Evolutionary conservation across 1,140 invertebrate species (phyloP).

Genomic region (Drosophila fuyamai): DNA sequence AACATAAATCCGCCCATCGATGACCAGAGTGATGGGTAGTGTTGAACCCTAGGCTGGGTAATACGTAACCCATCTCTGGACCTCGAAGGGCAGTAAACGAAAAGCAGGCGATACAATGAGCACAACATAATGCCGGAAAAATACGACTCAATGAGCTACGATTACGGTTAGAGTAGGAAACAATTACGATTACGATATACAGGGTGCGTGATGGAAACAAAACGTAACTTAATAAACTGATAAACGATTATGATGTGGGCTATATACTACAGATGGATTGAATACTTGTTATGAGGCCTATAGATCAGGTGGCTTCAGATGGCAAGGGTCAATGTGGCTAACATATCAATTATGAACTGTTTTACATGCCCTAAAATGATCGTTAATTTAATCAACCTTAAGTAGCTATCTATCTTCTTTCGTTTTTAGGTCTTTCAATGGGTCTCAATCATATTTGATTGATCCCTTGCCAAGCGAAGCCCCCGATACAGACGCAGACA

Average conservation of each 20-base stretch:
- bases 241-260: conserved; percentile 4
- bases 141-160: conserved; percentile 46
- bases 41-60: not conserved
- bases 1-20: conserved; percentile 24
- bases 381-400: too few relatives aligned
- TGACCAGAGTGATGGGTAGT: not conserved
- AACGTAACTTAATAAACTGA: conserved; percentile 27
- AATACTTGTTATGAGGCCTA: conserved; percentile 15
- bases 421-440: not conserved
- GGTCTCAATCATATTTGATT: not conserved
- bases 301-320: not conserved
- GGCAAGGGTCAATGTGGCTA: not conserved
- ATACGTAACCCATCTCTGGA: not conserved
- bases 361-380: too few relatives aligned
- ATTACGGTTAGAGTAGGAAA: conserved; percentile 34
- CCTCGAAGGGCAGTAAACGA: conserved; percentile 31
- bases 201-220: conserved; percentile 20
- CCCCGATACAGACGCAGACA: conserved; percentile 29
- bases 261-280: conserved; percentile 8
- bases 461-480: conserved; percentile 9
- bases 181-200: conserved; percentile 28
- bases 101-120: conserved; percentile 54
- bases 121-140: conserved; percentile 28
- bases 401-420: too few relatives aligned
- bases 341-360: not conserved